Conservation (phyloP, 2,888 invertebrate genomes). For the Hybos culiciformis region DNA sequence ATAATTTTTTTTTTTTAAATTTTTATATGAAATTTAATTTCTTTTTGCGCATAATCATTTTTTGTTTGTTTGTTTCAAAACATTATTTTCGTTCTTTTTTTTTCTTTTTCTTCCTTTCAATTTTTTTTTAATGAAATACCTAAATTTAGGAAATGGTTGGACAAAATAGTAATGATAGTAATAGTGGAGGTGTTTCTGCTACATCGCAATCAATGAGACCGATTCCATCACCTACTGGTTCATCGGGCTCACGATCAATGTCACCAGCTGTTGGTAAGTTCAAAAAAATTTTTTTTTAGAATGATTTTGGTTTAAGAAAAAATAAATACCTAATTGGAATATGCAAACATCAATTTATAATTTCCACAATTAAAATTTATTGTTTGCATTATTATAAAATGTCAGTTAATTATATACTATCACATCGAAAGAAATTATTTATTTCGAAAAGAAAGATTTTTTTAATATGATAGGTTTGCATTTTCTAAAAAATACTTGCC, state of each 20-base stretch:
- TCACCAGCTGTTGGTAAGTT: slow-evolving; percentile 90
- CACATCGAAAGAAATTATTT: no score
- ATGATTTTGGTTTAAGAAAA: background rate
- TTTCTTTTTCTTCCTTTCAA: slow-evolving; percentile 15
- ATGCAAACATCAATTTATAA: no score
- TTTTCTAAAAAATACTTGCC: no score
- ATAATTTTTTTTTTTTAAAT: slow-evolving; percentile 5
- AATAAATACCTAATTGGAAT: background rate
- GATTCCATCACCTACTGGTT: slow-evolving; percentile 85
- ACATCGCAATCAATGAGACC: slow-evolving; percentile 73
- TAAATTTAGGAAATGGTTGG: slow-evolving; percentile 63
- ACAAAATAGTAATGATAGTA: slow-evolving; percentile 76
- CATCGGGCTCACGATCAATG: slow-evolving; percentile 91
- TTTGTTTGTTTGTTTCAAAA: slow-evolving; percentile 7
- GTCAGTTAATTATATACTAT: no score
- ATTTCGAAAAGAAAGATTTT: no score
- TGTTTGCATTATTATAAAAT: no score
- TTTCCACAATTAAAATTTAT: no score
- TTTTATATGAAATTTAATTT: slow-evolving; percentile 1
- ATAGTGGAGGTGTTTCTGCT: slow-evolving; percentile 55
- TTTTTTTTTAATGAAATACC: slow-evolving; percentile 16
- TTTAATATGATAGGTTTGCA: no score
- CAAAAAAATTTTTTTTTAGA: background rate
- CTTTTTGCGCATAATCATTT: slow-evolving; percentile 7
- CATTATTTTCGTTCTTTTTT: slow-evolving; percentile 1